Base-by-base conservation (phyloP, 2,113 vertebrate species). In the Eptatretus burgeri region DNA sequence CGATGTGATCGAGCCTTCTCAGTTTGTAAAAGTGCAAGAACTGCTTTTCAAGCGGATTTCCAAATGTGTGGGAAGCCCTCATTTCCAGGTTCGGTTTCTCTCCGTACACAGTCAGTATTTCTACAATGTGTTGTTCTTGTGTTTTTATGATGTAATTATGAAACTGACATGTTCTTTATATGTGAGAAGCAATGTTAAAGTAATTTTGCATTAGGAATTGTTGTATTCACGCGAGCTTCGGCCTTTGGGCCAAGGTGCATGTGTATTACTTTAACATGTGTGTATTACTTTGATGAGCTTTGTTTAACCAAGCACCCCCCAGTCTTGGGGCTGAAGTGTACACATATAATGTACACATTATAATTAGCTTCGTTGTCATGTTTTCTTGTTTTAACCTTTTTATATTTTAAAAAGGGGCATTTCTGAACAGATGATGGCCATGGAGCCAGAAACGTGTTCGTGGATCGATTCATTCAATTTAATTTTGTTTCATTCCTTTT, bases 21-120 rank as follows among this genome's bases (percentile, higher is more conserved):
- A 98, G 67, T 98, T 98, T 77, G 95, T 83, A 74, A 95, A 93
- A 75, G 81, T 96, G 74, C 78, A 93, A 75, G 91, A 96, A 69
- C 86, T 81, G 52, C 75, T 98, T 70, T 98, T 98, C 74, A 98
- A 88, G 69, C 91, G 93, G 76, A 88, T 95, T 73, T 79, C 85
- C 63, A 87, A 75, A 72, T 93, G 86, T 75, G 89, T 98, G 68
- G 81, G 83, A 72, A 98, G 85, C 73, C 83, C 87, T 67, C 91
- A 98, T 71, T 98, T 98, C 72, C 91, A 98, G 86, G 91, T 95
- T 69, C 62, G 51, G 7, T 41, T 5, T 10, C 18, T 10, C 50
- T 56, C 18, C 49, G 17, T 20, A 2, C 17, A 50, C 51, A 13
- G 14, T 17, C 13, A 65, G 41, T 14, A 62, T n/a, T 50, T 9